Evolutionary conservation across 2,888 invertebrate genomes (phyloP), one percentile per base, ranked within the genome.

Genomic region (Lycia hirtaria): DNA sequence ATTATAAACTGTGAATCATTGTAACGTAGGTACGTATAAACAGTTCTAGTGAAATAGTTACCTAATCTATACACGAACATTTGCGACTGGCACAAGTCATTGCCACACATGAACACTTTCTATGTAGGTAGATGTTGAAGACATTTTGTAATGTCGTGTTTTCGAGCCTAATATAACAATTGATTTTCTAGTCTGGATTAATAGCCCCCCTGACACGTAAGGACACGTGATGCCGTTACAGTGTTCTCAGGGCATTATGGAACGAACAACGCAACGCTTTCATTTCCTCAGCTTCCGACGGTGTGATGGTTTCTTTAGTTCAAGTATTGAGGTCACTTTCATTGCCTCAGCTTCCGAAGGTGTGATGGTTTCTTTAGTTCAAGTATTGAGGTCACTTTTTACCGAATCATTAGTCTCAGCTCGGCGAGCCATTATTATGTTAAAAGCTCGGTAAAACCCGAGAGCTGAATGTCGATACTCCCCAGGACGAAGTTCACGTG

Each of bases 371-470:
- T n/a, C 30, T 47, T 45, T 38, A 30, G 37, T 37, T 52, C 50
- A 9, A 19, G 20, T 35, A 32, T 44, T 28, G 19, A n/a, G 40
- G 41, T 54, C 20, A 54, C 33, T 26, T 26, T 41, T 48, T 28
- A 54, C 40, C 24, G 24, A 33, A 41, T 17, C 38, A 4, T 53
- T 24, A 32, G 45, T 40, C 35, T 24, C 37, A 26, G 28, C 14
- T 14, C 24, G 17, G 14, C 3, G 7, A 14, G 47, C 38, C 22
- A 47, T 24, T 28, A 49, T 49, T 44, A 30, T 35, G 38, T 50
- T 19, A 24, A 52, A 48, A 56, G 56, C 45, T n/a, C 41, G 52
- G 57, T 41, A 48, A 57, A 57, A 52, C 57, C 57, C 57, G 35
- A 47, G 33, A 51, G 51, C 51, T 51, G 52, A 45, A 51, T 48